phyloP scores from a whole-genome alignment of 1,140 invertebrate species.

The Lethocerus indicus region DNA sequence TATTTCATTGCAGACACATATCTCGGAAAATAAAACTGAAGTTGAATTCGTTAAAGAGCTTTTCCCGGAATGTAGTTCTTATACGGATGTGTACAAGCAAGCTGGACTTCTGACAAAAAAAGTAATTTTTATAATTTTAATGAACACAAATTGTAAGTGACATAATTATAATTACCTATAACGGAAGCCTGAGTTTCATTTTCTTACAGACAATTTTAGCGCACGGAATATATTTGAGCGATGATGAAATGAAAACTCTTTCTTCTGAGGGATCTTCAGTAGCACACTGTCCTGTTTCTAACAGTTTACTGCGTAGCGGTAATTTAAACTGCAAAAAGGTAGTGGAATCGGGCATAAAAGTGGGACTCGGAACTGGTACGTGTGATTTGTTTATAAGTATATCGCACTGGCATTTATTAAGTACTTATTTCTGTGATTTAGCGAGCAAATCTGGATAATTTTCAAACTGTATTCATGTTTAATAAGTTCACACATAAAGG shows the following conservation, averaged over 20 bases:
- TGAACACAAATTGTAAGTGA: background rate
- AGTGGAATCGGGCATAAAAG: slow-evolving; percentile 40
- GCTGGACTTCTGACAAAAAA: slow-evolving; percentile 53
- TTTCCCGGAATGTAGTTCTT: slow-evolving; percentile 38
- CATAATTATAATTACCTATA: background rate
- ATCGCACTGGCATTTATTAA: background rate
- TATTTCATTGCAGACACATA: slow-evolving; percentile 55
- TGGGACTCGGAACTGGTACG: slow-evolving; percentile 73
- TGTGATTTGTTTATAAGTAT: too few species aligned
- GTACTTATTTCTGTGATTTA: background rate
- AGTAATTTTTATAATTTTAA: slow-evolving; percentile 26
- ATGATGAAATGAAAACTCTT: slow-evolving; percentile 54
- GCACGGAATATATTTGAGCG: slow-evolving; percentile 58
- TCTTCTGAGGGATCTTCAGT: slow-evolving; percentile 39
- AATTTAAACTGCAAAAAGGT: slow-evolving; percentile 57
- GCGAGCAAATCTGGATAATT: too few species aligned
- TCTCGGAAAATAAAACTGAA: slow-evolving; percentile 65
- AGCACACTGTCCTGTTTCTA: slow-evolving; percentile 77
- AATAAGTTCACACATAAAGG: too few species aligned
- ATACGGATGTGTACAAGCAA: slow-evolving; percentile 58
- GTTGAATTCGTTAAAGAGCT: slow-evolving; percentile 39
- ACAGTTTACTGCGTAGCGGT: slow-evolving; percentile 66
- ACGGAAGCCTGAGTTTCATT: slow-evolving; percentile 1
- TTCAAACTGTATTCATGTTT: too few species aligned
- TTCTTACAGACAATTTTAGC: slow-evolving; percentile 50